Evolutionary conservation across 2,113 vertebrate species (phyloP).

Genomic region (Cinclus cinclus): DNA sequence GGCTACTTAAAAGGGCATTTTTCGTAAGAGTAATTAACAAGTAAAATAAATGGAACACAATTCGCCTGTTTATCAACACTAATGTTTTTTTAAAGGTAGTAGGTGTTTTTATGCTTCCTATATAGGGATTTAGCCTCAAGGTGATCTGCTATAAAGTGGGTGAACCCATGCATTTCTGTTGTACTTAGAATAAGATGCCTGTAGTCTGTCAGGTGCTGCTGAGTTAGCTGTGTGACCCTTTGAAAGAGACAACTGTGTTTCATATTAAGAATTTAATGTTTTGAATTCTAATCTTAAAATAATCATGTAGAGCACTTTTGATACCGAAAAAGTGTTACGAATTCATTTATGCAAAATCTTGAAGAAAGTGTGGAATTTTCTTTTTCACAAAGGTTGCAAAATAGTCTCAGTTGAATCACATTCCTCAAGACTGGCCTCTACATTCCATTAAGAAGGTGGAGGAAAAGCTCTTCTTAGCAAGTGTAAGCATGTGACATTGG

Average conservation of each 20-base stretch:
- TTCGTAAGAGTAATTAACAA: neutral
- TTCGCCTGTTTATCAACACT: neutral
- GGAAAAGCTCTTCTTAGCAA: neutral
- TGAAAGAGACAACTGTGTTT: neutral
- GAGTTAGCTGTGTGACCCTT: neutral
- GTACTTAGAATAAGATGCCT: neutral
- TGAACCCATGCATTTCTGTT: neutral
- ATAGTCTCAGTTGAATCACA: neutral
- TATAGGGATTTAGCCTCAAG: neutral
- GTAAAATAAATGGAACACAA: neutral
- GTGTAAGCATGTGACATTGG: neutral
- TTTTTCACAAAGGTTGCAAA: neutral
- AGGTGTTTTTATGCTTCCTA: neutral
- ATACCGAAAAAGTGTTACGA: neutral
- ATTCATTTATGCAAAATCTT: neutral
- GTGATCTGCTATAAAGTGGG: neutral
- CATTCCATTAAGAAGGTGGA: neutral
- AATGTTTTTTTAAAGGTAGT: neutral
- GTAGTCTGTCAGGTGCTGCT: neutral
- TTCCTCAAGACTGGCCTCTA: neutral
- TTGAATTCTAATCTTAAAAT: neutral
- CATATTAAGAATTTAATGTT: neutral
- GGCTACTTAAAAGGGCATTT: neutral
- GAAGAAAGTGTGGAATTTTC: neutral
- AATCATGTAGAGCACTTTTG: neutral